phyloP scores from a whole-genome alignment of 2,888 invertebrate species.

The Lucinisca nassula region DNA sequence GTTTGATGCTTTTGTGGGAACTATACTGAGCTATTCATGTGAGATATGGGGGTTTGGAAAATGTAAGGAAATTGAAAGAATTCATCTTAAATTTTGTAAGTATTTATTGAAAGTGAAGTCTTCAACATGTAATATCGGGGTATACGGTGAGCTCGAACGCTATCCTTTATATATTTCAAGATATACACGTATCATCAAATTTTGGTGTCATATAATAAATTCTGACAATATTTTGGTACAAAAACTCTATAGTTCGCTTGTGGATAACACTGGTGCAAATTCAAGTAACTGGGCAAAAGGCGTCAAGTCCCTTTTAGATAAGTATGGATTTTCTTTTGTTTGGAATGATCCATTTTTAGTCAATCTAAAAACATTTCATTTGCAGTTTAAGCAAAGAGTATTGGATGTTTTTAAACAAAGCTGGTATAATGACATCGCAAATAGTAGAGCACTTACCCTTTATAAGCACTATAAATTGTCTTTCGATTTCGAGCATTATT shows the following conservation, averaged over 20 bases:
- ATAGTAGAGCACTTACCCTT: not conserved
- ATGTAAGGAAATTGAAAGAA: conserved; percentile 27
- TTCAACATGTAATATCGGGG: too few relatives aligned
- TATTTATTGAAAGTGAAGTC: too few relatives aligned
- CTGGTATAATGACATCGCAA: too few relatives aligned
- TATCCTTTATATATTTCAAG: conserved; percentile 27
- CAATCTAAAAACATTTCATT: too few relatives aligned
- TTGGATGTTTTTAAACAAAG: too few relatives aligned
- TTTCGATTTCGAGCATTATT: not conserved
- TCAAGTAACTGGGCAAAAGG: not conserved
- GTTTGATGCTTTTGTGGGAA: conserved; percentile 39
- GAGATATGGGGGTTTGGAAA: conserved; percentile 27
- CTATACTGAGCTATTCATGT: conserved; percentile 29
- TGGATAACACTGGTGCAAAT: too few relatives aligned
- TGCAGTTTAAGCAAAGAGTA: too few relatives aligned
- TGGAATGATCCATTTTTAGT: too few relatives aligned
- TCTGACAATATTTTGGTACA: too few relatives aligned
- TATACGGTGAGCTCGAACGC: too few relatives aligned
- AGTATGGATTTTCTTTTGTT: conserved; percentile 26
- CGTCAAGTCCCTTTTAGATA: conserved; percentile 11
- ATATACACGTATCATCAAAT: conserved; percentile 25
- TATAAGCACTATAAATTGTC: not conserved
- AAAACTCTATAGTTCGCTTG: not conserved
- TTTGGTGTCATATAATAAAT: conserved; percentile 14
- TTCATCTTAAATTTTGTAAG: too few relatives aligned